Conservation (phyloP, 2,888 invertebrate species). For the Gari tellinella region DNA sequence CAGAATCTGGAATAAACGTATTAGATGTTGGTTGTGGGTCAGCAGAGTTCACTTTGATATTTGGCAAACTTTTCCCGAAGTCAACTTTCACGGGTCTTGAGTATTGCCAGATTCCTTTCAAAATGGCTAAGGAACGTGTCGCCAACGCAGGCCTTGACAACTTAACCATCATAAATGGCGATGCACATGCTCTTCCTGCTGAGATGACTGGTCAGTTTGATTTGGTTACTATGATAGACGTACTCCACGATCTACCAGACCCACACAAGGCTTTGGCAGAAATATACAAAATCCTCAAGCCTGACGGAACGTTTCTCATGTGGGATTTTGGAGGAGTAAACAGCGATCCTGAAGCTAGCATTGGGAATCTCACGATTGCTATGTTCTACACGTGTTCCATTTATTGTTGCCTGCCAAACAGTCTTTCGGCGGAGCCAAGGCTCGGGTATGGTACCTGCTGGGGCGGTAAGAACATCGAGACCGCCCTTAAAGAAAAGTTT, state of each 20-base stretch:
- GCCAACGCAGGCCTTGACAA: slow-evolving; percentile 13
- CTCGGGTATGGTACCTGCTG: background rate
- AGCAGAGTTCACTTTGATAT: slow-evolving; percentile 10
- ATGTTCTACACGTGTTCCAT: background rate
- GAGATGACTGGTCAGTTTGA: slow-evolving; percentile 30
- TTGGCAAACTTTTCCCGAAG: slow-evolving; percentile 37
- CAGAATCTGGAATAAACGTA: slow-evolving; percentile 25
- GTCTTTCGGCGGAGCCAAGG: background rate
- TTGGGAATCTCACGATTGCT: background rate
- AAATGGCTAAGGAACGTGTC: slow-evolving; percentile 15
- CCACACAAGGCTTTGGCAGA: background rate
- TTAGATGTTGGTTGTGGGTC: slow-evolving; percentile 40
- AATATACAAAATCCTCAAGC: background rate
- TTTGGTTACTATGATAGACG: slow-evolving; percentile 36
- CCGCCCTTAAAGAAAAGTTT: background rate
- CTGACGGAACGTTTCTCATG: background rate
- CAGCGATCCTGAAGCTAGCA: background rate
- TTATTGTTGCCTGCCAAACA: background rate
- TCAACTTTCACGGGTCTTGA: slow-evolving; percentile 38
- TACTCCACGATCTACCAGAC: background rate
- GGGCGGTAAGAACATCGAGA: background rate
- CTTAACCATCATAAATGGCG: slow-evolving; percentile 25
- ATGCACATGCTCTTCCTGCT: slow-evolving; percentile 36
- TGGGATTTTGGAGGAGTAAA: background rate
- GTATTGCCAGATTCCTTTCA: slow-evolving; percentile 8